Evolutionary conservation across 2,888 invertebrate genomes (phyloP), one percentile per base, ranked within the genome.

Genomic region (Clostera curtula): DNA sequence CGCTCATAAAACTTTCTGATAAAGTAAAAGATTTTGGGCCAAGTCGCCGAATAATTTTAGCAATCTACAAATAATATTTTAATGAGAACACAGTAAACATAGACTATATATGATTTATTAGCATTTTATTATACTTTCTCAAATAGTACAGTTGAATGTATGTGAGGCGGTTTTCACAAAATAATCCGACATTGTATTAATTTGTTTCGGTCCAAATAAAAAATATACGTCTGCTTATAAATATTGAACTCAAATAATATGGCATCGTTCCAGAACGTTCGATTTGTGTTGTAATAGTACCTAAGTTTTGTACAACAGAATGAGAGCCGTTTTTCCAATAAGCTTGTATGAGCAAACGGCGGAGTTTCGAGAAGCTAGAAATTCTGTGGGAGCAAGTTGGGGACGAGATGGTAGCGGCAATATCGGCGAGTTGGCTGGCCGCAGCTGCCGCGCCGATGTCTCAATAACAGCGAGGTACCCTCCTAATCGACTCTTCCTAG

Each of bases 401-500:
- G 64, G 69, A 60, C 63, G 64, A 58, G 53, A 57, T 60, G 67
- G 63, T 58, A 61, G 43, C 59, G 57, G 72, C 72, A 79, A 80
- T 82, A 80, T 79, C 72, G 68, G 62, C 67, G 67, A 77, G 65
- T 75, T 72, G 51, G 52, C 53, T 53, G 68, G 72, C 69, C 79
- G 60, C 82, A 82, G 77, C 74, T 82, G 82, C 15, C 23, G 13
- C 60, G 63, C 60, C 73, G 62, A 83, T 74, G 82, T 80, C 82
- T 83, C 82, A 82, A 83, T 83, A 83, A 80, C 71, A 67, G 68
- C 67, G 72, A 80, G 80, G 76, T 76, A 66, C 75, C 76, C 71
- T 70, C 70, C 77, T 80, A 82, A 83, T 82, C 82, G 80, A 79
- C 75, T 83, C 76, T 68, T 76, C 79, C 76, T 66, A 68, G 59